These are phyloP conservation scores for Aplysia californica DNA, from an alignment of 1,140 invertebrate genomes.

Conservation along the genomic window DNA sequence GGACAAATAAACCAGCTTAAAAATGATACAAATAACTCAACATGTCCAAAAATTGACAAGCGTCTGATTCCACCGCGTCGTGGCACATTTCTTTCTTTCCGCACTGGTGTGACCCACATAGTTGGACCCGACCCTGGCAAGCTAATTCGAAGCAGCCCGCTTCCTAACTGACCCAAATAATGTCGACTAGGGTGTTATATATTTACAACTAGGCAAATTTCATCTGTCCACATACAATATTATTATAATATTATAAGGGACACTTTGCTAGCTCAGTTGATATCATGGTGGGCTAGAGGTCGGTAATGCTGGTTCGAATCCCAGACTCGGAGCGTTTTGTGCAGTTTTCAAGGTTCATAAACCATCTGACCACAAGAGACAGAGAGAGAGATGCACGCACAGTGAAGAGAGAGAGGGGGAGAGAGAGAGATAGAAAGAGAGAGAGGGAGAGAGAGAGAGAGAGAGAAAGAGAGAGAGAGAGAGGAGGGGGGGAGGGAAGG, in stretches of 20 bases:
- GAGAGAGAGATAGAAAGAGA: neutral
- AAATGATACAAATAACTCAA: too few relatives aligned
- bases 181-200: neutral
- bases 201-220: neutral
- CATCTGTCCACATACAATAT: neutral
- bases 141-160: too few relatives aligned
- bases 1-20: too few relatives aligned
- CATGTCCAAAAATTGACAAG: too few relatives aligned
- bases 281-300: too few relatives aligned
- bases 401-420: neutral
- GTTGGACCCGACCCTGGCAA: too few relatives aligned
- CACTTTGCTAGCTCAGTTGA: neutral
- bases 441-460: neutral
- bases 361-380: neutral
- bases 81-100: too few relatives aligned
- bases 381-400: neutral
- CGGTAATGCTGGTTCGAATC: too few relatives aligned
- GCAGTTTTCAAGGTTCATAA: too few relatives aligned
- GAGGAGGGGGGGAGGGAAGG: neutral
- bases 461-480: neutral
- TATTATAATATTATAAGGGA: neutral
- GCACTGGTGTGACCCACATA: too few relatives aligned
- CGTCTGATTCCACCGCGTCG: too few relatives aligned
- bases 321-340: neutral
- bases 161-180: too few relatives aligned